Percentiles rank a stretch among this genome's conserved stretches.
These are phyloP conservation scores for Sinelater perroti DNA, from an alignment of 2,888 invertebrate genomes.

Conservation along the genomic window DNA sequence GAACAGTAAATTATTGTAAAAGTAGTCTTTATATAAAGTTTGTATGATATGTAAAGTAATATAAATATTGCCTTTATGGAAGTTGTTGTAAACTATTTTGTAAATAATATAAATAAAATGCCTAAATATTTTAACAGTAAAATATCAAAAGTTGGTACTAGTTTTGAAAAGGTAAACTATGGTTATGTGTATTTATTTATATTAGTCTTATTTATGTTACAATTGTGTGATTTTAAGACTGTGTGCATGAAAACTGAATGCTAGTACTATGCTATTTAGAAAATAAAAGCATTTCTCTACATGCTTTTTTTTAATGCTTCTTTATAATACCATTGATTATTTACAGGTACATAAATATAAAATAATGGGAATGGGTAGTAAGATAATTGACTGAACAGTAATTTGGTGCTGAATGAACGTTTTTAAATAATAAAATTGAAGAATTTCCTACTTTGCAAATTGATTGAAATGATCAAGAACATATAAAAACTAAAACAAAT, in stretches of 20 bases:
- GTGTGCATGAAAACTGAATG: slow-evolving; percentile 30
- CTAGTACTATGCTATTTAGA: slow-evolving; percentile 33
- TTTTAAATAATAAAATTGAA: no score
- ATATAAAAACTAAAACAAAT: no score
- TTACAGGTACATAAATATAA: no score
- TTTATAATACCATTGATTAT: no score
- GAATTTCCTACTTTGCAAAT: no score
- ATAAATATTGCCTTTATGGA: slow-evolving; percentile 28
- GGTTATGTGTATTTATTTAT: slow-evolving; percentile 39
- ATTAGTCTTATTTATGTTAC: slow-evolving; percentile 39
- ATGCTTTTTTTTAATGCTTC: background rate
- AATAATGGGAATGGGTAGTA: no score
- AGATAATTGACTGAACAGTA: no score
- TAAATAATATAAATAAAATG: slow-evolving; percentile 38
- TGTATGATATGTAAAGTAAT: slow-evolving; percentile 47
- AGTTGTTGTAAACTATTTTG: slow-evolving; percentile 38
- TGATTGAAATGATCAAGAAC: no score
- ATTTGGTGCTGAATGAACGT: no score
- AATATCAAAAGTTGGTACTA: slow-evolving; percentile 27
- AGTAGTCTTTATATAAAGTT: slow-evolving; percentile 42
- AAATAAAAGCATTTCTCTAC: slow-evolving; percentile 35
- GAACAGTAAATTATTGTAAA: slow-evolving; percentile 46
- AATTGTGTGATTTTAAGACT: slow-evolving; percentile 40
- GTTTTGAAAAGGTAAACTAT: slow-evolving; percentile 28
- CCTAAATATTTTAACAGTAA: slow-evolving; percentile 35